Evolutionary conservation across 2,888 invertebrate species (phyloP), one percentile per base, ranked within the genome.

Genomic region (Xestobium rufovillosum): DNA sequence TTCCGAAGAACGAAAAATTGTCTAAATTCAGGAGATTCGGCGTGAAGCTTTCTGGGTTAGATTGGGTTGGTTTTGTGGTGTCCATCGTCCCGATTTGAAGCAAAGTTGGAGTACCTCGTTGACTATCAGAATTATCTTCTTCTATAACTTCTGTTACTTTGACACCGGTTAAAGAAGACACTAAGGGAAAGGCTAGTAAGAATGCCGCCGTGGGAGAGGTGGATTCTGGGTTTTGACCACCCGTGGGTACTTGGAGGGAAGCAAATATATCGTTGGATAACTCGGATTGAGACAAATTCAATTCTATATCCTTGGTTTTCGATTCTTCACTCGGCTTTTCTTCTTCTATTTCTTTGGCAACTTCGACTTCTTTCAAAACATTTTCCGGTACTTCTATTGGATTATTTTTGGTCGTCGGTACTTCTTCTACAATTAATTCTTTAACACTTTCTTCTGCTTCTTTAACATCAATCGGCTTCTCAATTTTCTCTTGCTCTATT

Each of bases 171-270:
- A 72, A 53, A 3, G 74, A 72, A 1, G 75, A 81, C 0, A 84
- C 84, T 31, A 83, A 61, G 1, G 84, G 84, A 53, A 83, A 84
- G 2, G 83, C 79, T 67, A 81, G 72, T 8, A 84, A 65, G 56
- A 83, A 83, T 2, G 84, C 84, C 9, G 83, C 84, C 2, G 83
- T 83, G 3, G 84, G 83, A 2, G 83, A 83, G 33, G 76, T 73
- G 1, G 76, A 74, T 52, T 75, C 74, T 2, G 75, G 69, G 59
- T 73, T 70, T 51, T 71, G 69, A 11, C 69, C 69, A 39, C 69
- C 70, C 9, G 63, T 44, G 6, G 73, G 72, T 6, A 75, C 75
- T 54, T 74, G 72, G 15, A 77, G 60, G 4, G 75, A 72, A 1
- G 74, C 73, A 52, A 76, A 76, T 39, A 76, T 68, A 55, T 76